phyloP scores from a whole-genome alignment of 2,797 vertebrate species.

The Muscicapa striata region DNA sequence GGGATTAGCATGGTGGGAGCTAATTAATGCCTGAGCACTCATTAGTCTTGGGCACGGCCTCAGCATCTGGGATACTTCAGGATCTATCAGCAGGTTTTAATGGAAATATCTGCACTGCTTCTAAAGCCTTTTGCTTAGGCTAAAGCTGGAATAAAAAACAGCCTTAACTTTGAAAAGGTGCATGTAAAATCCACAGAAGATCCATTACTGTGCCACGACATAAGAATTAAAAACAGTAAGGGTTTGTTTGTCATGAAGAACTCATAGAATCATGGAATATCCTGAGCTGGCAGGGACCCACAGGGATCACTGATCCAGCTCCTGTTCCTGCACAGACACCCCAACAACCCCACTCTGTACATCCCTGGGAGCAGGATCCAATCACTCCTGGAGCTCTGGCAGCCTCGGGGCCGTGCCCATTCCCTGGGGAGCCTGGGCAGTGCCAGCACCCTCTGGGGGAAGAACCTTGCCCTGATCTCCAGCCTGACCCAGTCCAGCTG shows the following conservation, averaged over 20 bases:
- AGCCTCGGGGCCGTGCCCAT: neutral
- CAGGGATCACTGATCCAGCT: rapidly evolving
- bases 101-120: neutral
- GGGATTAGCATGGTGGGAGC: neutral
- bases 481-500: rapidly evolving
- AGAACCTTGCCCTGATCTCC: rapidly evolving
- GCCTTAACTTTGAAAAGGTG: neutral
- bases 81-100: neutral
- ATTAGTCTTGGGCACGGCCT: neutral
- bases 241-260: neutral
- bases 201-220: neutral
- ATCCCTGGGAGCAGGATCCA: rapidly evolving
- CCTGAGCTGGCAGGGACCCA: neutral
- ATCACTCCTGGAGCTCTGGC: neutral
- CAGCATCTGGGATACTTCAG: neutral
- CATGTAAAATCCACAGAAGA: neutral
- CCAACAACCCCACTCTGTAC: neutral
- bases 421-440: neutral
- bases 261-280: neutral
- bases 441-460: neutral
- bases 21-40: neutral
- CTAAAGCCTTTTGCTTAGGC: neutral
- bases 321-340: rapidly evolving
- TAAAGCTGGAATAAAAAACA: neutral
- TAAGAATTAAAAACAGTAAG: neutral